Evolutionary conservation across 2,113 vertebrate species (phyloP), one percentile per base, ranked within the genome.

Genomic region (Dipodomys spectabilis): DNA sequence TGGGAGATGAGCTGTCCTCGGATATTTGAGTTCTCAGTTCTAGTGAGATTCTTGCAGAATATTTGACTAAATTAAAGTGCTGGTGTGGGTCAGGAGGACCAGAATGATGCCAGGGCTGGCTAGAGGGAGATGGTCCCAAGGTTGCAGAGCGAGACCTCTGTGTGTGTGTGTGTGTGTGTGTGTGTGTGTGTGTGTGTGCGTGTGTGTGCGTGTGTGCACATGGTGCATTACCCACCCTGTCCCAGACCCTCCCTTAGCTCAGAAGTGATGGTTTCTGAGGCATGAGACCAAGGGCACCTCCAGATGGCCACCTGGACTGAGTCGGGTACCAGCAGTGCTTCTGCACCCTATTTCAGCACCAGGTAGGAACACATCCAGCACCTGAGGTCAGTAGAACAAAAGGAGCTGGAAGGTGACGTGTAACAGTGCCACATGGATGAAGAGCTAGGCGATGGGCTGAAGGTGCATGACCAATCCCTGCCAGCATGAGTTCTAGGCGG

Each of bases 21-120:
- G 13, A 22, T 45, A 22, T 85, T 39, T 73, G 65, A 27, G 9
- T 32, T 78, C 69, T 88, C 88, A 80, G 71, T 57, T 45, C 64
- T 53, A 12, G 57, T 25, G 39, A 89, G 7, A 28, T 3, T 49
- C 23, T 28, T 6, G 0, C 22, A 67, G 20, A 74, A 30, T 71
- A 90, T 10, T 6, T 57, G 44, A 71, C 35, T 57, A 62, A 53
- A 27, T 7, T 39, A 23, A 60, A 23, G 18, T 16, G 20, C 7
- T 69, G 39, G 23, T 0, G 0, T 20, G 5, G 27, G 2, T 30
- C 7, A 22, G 22, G 49, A 22, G 2, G 20, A 3, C 23, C 27
- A 6, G 25, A 44, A 72, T 6, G 3, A 39, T 39, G 39, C n/a
- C 30, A 60, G 10, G 62, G 11, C 67, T 10, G 2, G 35, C 16